A percentile compares a stretch with the other conserved stretches of the same genome.
Evolutionary conservation across 1,140 invertebrate species (phyloP).

Genomic region (Trichonephila clavata): DNA sequence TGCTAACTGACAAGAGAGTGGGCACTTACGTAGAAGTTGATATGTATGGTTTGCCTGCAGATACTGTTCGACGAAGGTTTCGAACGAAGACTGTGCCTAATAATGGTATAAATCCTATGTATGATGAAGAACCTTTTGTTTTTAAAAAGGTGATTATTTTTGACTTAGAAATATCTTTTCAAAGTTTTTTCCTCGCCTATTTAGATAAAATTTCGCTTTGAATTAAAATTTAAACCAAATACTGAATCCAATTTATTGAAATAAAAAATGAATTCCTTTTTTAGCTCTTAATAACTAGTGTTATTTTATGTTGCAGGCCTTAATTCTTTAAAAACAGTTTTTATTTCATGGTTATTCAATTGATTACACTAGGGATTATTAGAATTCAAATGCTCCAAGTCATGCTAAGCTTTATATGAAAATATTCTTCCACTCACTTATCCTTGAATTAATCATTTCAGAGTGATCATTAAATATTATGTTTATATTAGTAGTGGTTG

Average conservation of each 20-base stretch:
- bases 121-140: conserved; percentile 97
- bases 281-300: neutral
- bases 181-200: neutral
- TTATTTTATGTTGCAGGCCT: no score
- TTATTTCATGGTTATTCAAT: no score
- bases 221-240: neutral
- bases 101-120: conserved; percentile 97
- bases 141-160: conserved; percentile 90
- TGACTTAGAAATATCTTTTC: neutral
- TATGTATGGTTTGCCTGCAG: conserved; percentile 99
- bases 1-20: conserved; percentile 96
- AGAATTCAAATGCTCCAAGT: no score
- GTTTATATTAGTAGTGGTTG: no score
- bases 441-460: no score
- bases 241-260: neutral
- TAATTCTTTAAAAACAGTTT: no score
- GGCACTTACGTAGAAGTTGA: conserved; percentile 99
- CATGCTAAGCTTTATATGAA: no score
- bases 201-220: neutral
- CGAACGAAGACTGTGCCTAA: conserved; percentile 96
- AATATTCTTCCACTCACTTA: no score
- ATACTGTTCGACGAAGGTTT: conserved; percentile 95
- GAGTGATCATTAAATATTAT: no score
- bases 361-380: no score
- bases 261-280: neutral